Evolutionary conservation across 2,888 invertebrate genomes (phyloP).

Genomic region (Asteroscopus sphinx): DNA sequence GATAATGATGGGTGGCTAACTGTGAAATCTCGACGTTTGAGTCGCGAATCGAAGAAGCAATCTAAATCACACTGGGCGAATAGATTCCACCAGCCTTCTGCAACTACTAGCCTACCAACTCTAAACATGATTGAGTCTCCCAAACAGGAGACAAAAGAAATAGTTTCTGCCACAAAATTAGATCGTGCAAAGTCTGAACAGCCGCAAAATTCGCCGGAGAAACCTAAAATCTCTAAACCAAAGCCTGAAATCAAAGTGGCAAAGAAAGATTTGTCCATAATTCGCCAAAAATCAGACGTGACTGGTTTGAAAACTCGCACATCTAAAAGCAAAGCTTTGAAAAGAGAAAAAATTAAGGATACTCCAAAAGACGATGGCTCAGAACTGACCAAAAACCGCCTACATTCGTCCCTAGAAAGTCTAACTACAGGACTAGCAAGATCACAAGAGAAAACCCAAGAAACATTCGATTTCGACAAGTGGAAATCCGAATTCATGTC

Average conservation of each 20-base stretch:
- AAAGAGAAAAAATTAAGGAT: constrained; percentile 75
- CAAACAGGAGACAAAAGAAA: constrained; percentile 78
- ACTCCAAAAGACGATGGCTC: constrained; percentile 64
- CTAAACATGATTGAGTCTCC: constrained; percentile 89
- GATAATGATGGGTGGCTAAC: constrained; percentile 96
- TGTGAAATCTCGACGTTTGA: constrained; percentile 93
- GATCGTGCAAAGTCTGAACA: constrained; percentile 83
- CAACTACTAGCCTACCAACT: constrained; percentile 95
- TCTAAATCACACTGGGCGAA: constrained; percentile 93
- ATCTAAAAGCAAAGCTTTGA: constrained; percentile 76
- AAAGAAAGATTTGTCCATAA: constrained; percentile 75
- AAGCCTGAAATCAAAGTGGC: constrained; percentile 41
- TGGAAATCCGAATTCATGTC: constrained; percentile 84
- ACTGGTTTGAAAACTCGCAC: constrained; percentile 89
- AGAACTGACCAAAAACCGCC: constrained; percentile 79
- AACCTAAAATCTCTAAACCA: constrained; percentile 28
- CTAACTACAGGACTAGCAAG: constrained; percentile 80
- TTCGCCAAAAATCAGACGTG: constrained; percentile 91
- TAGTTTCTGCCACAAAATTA: constrained; percentile 64
- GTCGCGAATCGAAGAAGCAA: constrained; percentile 88
- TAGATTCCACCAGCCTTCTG: constrained; percentile 95
- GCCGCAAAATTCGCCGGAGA: constrained; percentile 63
- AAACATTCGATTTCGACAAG: constrained; percentile 83
- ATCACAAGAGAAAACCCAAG: constrained; percentile 83
- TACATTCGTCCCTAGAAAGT: constrained; percentile 85